Conservation (phyloP, 2,888 invertebrate genomes). For the Leptinotarsa rubiginosa region DNA sequence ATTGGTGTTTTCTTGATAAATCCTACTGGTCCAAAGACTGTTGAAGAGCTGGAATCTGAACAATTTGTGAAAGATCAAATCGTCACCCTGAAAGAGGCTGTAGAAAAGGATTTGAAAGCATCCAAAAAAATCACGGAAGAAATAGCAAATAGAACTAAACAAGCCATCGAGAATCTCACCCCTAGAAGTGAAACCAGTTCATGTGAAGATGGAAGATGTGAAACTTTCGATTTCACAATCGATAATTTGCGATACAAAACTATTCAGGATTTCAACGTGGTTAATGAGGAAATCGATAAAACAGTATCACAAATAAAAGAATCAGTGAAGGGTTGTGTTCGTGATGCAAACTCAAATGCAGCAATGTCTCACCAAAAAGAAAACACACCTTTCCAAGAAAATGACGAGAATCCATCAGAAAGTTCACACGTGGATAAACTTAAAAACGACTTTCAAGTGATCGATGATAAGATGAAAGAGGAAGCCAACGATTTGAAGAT, state of each 20-base stretch:
- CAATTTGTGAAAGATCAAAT: conserved; percentile 25
- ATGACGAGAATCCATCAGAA: neutral
- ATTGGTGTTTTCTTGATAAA: conserved; percentile 23
- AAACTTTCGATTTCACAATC: neutral
- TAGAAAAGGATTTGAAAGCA: conserved; percentile 24
- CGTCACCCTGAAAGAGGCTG: conserved; percentile 7
- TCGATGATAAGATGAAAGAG: conserved; percentile 19
- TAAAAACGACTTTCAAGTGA: conserved; percentile 21
- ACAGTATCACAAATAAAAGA: neutral
- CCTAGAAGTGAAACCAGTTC: neutral
- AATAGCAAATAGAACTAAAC: conserved; percentile 23
- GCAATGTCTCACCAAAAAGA: neutral
- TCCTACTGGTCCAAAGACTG: conserved; percentile 22
- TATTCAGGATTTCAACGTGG: neutral
- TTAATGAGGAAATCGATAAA: neutral
- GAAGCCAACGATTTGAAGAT: conserved; percentile 16
- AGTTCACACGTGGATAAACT: neutral
- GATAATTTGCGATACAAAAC: neutral
- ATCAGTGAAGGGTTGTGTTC: neutral
- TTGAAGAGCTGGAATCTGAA: conserved; percentile 27
- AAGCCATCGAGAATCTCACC: conserved; percentile 6
- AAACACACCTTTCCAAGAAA: no score
- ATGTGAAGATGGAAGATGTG: neutral
- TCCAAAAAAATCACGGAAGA: conserved; percentile 8
- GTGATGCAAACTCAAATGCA: neutral